These are phyloP conservation scores for Halocaridina rubra DNA, from an alignment of 2,888 invertebrate genomes.

Conservation along the genomic window DNA sequence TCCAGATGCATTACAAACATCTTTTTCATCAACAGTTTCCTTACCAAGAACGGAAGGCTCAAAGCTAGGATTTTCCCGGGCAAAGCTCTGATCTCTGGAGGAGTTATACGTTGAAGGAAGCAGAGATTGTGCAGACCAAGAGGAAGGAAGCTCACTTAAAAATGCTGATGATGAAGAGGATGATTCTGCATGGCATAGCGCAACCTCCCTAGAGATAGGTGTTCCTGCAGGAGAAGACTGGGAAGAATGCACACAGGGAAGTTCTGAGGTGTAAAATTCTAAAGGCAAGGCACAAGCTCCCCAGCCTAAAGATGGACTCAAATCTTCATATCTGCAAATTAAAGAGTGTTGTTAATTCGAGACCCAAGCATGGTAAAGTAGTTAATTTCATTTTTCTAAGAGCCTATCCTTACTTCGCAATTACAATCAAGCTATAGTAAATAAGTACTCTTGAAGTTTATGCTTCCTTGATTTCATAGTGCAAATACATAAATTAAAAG, in stretches of 20 bases:
- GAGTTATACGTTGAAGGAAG: slow-evolving; percentile 1
- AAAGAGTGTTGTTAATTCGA: background rate
- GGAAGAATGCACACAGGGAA: slow-evolving; percentile 20
- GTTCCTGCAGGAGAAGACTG: background rate
- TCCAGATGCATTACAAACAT: background rate
- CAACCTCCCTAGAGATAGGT: background rate
- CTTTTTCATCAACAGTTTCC: background rate
- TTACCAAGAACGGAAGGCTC: slow-evolving; percentile 4
- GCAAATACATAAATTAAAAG: too few species aligned
- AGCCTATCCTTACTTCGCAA: too few species aligned
- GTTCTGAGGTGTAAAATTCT: slow-evolving; percentile 28
- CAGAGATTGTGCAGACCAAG: slow-evolving; percentile 15
- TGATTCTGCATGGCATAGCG: slow-evolving; percentile 10
- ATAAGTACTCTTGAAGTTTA: too few species aligned
- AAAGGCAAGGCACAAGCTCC: slow-evolving; percentile 43
- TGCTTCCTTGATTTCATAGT: too few species aligned
- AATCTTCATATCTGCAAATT: slow-evolving; percentile 40
- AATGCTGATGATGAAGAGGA: slow-evolving; percentile 32
- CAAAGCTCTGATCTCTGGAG: background rate
- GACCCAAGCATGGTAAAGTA: too few species aligned
- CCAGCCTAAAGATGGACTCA: slow-evolving; percentile 27
- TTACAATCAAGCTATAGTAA: too few species aligned
- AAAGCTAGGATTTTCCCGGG: slow-evolving; percentile 20
- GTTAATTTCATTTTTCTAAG: too few species aligned
- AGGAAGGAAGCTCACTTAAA: slow-evolving; percentile 14